Conservation (phyloP, 2,113 vertebrate genomes). For the Coregonus clupeaformis region DNA sequence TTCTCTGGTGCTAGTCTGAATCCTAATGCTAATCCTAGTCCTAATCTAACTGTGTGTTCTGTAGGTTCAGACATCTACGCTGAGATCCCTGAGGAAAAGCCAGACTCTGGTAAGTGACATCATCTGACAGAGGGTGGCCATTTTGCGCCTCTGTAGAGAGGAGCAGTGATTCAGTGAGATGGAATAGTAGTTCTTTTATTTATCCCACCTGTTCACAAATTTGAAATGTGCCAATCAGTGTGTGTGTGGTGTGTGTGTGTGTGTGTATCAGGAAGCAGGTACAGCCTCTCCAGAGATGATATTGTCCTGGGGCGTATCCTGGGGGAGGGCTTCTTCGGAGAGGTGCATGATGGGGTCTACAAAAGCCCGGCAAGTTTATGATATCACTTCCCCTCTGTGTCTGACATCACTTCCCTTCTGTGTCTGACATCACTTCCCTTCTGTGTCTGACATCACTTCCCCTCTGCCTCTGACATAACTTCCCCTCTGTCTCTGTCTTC, state of each 20-base stretch:
- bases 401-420: too few relatives aligned
- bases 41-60: slow-evolving; percentile 8
- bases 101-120: slow-evolving; percentile 14
- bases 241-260: not conserved
- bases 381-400: too few relatives aligned
- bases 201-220: too few relatives aligned
- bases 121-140: not conserved
- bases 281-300: slow-evolving; percentile 73
- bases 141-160: too few relatives aligned
- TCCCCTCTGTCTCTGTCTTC: too few relatives aligned
- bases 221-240: too few relatives aligned
- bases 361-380: slow-evolving; percentile 79
- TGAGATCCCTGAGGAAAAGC: slow-evolving; percentile 79
- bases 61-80: slow-evolving; percentile 89
- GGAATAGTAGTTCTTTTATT: not conserved
- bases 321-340: slow-evolving; percentile 93
- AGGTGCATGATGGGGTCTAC: slow-evolving; percentile 89
- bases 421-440: too few relatives aligned
- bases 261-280: slow-evolving; percentile 60
- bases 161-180: not conserved
- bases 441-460: too few relatives aligned
- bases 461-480: too few relatives aligned
- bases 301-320: slow-evolving; percentile 83
- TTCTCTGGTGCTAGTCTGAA: not conserved
- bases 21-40: not conserved